Percentiles rank a stretch among this genome's conserved stretches.
phyloP scores from a whole-genome alignment of 2,797 vertebrate genomes.

The Octomys mimax region DNA sequence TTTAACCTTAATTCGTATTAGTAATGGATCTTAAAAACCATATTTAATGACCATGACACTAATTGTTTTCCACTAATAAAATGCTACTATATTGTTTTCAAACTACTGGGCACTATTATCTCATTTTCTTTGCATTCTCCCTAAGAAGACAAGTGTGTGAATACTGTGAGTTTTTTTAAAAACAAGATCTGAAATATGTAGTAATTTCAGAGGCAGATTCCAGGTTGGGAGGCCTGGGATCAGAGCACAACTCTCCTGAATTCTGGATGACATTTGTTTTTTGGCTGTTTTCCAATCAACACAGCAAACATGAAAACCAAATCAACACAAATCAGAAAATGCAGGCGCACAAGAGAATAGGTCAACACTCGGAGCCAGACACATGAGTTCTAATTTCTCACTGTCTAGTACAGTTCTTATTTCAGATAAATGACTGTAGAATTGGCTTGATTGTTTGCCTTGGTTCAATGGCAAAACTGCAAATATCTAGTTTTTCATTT shows the following conservation, averaged over 20 bases:
- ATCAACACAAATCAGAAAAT: background rate
- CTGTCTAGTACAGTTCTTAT: background rate
- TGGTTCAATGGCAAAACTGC: background rate
- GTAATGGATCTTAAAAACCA: slow-evolving; percentile 65
- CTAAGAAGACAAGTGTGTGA: background rate
- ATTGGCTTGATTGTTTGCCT: background rate
- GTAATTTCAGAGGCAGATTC: background rate
- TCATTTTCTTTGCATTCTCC: background rate
- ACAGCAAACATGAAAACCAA: background rate
- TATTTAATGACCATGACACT: background rate
- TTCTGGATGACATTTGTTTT: background rate
- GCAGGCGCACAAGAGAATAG: background rate
- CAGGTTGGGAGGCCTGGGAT: too few species aligned
- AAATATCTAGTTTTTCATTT: background rate
- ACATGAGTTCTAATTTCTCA: background rate
- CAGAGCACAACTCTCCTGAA: background rate
- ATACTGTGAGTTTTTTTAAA: background rate
- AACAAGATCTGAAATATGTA: background rate
- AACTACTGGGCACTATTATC: background rate
- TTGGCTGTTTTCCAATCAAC: background rate
- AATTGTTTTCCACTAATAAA: slow-evolving; percentile 44
- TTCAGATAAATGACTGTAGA: background rate
- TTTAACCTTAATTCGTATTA: slow-evolving; percentile 65
- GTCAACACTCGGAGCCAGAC: background rate
- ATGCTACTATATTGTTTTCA: slow-evolving; percentile 48